Conservation (phyloP, 2,797 vertebrate genomes). For the Neosalanx taihuensis region DNA sequence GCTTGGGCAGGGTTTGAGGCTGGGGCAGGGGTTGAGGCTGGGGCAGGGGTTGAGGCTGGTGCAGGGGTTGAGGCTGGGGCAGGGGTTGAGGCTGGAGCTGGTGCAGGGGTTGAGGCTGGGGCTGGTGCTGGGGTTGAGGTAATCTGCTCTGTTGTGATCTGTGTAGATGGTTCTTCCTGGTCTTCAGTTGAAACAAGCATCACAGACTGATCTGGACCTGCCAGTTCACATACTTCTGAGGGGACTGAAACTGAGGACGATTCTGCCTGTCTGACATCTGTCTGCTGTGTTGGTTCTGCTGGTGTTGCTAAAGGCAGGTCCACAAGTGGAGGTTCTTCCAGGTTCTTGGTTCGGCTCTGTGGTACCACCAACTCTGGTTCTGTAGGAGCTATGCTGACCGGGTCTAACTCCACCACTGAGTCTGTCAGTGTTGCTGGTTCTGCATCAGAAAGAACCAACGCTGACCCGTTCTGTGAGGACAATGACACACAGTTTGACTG, state of each 20-base stretch:
- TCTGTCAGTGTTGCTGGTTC: neutral
- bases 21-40: neutral
- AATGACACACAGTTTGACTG: neutral
- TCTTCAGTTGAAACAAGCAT: too few species aligned
- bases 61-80: neutral
- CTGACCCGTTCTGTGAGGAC: neutral
- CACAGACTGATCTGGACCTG: neutral
- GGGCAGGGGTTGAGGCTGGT: neutral
- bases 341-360: slow-evolving; percentile 14
- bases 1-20: neutral
- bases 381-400: neutral
- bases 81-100: neutral
- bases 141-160: neutral
- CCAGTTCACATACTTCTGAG: neutral
- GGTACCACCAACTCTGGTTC: slow-evolving; percentile 12
- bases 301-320: neutral
- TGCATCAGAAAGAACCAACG: neutral
- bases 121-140: neutral
- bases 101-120: neutral
- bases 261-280: slow-evolving; percentile 5
- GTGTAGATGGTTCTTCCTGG: neutral
- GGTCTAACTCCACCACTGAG: neutral
- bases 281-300: neutral
- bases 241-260: neutral
- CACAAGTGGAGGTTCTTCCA: neutral